phyloP scores from a whole-genome alignment of 1,140 invertebrate genomes.

The Popillia japonica region DNA sequence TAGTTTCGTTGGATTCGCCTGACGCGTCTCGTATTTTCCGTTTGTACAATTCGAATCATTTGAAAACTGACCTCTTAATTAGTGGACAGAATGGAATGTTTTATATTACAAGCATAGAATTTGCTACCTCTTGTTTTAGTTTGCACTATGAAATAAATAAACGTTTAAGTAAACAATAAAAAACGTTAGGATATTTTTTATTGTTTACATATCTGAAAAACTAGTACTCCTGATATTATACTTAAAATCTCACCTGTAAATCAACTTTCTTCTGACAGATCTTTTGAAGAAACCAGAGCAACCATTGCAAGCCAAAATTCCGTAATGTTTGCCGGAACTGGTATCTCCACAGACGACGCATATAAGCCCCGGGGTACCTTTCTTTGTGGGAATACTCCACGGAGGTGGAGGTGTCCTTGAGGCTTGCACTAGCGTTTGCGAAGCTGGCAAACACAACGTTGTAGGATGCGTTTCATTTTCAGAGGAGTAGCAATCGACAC shows the following conservation, averaged over 20 bases:
- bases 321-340: slow-evolving; percentile 97
- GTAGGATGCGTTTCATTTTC: slow-evolving; percentile 55
- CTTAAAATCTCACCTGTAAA: slow-evolving; percentile 96
- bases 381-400: slow-evolving; percentile 57
- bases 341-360: slow-evolving; percentile 98
- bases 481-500: slow-evolving; percentile 57
- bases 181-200: too few relatives aligned
- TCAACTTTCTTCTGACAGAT: slow-evolving; percentile 94
- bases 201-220: too few relatives aligned
- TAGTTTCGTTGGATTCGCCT: slow-evolving; percentile 37
- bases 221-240: too few relatives aligned
- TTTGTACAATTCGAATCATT: neutral
- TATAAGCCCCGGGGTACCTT: slow-evolving; percentile 70
- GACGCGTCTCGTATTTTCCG: neutral
- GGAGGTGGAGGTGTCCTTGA: slow-evolving; percentile 58
- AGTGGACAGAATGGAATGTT: neutral
- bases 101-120: neutral
- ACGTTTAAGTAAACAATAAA: too few relatives aligned
- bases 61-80: neutral
- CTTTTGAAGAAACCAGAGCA: slow-evolving; percentile 99
- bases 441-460: slow-evolving; percentile 55
- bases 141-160: too few relatives aligned
- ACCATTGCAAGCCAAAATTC: slow-evolving; percentile 98
- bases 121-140: neutral
- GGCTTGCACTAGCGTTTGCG: slow-evolving; percentile 59